Percentiles rank a stretch among this genome's conserved stretches.
These are phyloP conservation scores for Cydia splendana DNA, from an alignment of 1,140 invertebrate genomes.

Conservation along the genomic window DNA sequence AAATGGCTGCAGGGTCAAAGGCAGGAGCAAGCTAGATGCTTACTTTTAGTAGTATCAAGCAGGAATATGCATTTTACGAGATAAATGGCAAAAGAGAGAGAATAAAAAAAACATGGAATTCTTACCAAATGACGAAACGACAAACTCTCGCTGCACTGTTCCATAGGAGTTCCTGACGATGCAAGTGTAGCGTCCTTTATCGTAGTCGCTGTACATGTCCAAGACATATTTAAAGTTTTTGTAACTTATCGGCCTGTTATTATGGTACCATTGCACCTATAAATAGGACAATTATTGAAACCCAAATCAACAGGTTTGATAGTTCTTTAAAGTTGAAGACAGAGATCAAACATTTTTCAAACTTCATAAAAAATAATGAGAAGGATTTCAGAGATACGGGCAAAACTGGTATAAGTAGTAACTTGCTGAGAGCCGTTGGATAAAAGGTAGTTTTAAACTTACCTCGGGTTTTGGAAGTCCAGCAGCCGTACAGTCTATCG, in stretches of 20 bases:
- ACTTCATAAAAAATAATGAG: too few species aligned
- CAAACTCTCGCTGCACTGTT: conserved; percentile 45
- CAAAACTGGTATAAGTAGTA: neutral
- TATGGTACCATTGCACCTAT: conserved; percentile 47
- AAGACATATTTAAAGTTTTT: conserved; percentile 35
- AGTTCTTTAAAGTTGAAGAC: too few species aligned
- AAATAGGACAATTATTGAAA: neutral
- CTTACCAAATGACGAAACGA: conserved; percentile 44
- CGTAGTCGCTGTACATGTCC: conserved; percentile 36
- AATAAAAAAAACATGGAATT: neutral
- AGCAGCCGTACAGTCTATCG: conserved; percentile 41
- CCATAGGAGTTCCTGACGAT: conserved; percentile 50
- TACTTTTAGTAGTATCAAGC: too few species aligned
- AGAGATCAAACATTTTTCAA: too few species aligned
- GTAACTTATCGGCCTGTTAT: conserved; percentile 37
- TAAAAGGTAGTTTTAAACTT: conserved; percentile 24
- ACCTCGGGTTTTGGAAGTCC: conserved; percentile 45
- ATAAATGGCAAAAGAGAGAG: too few species aligned
- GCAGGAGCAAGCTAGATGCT: too few species aligned
- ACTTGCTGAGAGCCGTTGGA: too few species aligned
- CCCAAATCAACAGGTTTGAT: too few species aligned
- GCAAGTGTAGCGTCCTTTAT: conserved; percentile 49
- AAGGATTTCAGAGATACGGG: too few species aligned
- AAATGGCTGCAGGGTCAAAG: too few species aligned
- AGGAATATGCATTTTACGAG: too few species aligned